phyloP scores from a whole-genome alignment of 92 coral and sea anemone species.

The Porites evermanni region DNA sequence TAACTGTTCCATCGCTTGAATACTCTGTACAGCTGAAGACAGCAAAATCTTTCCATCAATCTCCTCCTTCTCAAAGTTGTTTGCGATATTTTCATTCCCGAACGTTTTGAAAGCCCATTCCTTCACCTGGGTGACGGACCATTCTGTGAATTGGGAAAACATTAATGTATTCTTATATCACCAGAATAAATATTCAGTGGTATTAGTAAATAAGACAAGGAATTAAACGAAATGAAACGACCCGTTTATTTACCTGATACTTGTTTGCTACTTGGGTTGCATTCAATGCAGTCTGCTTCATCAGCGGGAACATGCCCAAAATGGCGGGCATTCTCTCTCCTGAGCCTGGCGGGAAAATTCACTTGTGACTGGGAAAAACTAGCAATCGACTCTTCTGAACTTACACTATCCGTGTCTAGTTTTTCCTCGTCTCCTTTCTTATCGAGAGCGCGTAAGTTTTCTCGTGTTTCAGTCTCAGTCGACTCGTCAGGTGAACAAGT shows the following conservation, averaged over 20 bases:
- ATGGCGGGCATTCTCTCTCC: conserved; percentile 5
- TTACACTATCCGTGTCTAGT: background rate
- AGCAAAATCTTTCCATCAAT: conserved; percentile 48
- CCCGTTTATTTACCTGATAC: conserved; percentile 11
- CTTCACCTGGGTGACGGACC: too few species aligned
- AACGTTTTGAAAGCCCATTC: too few species aligned
- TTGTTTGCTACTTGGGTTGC: conserved; percentile 22
- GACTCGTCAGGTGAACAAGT: background rate
- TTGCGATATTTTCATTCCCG: too few species aligned
- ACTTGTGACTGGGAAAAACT: conserved; percentile 11
- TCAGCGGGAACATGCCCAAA: background rate
- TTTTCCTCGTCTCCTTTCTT: background rate
- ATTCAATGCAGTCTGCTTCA: background rate
- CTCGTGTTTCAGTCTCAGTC: too few species aligned
- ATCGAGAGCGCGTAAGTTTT: too few species aligned
- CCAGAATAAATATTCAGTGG: too few species aligned
- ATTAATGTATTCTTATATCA: too few species aligned
- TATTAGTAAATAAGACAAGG: background rate
- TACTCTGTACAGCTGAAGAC: conserved; percentile 24
- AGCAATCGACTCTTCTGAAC: background rate
- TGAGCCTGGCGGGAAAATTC: conserved; percentile 7
- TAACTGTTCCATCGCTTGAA: conserved; percentile 28
- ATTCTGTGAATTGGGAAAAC: too few species aligned
- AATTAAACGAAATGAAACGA: conserved; percentile 1
- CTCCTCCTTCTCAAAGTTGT: conserved; percentile 12